phyloP scores from a whole-genome alignment of 2,888 invertebrate genomes.

The Agrypnus murinus region DNA sequence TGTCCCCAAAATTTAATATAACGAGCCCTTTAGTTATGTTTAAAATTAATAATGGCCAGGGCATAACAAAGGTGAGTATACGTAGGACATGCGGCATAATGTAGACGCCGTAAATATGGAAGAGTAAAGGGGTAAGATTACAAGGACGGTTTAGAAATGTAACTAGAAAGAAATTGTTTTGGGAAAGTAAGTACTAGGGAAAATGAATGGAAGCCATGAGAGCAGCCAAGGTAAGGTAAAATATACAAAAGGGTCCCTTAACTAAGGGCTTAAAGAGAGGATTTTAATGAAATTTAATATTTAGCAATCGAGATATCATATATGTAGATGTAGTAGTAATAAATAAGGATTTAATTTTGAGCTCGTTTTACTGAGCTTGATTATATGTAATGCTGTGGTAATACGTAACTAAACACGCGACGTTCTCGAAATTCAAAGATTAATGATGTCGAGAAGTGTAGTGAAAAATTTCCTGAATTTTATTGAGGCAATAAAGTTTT shows the following conservation, averaged over 20 bases:
- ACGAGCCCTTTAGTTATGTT: slow-evolving; percentile 16
- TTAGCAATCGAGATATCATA: no score
- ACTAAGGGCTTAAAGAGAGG: no score
- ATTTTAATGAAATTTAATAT: no score
- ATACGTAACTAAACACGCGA: neutral
- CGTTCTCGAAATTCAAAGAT: slow-evolving; percentile 25
- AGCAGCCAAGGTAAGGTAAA: slow-evolving; percentile 16
- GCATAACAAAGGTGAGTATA: slow-evolving; percentile 12
- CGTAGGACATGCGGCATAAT: slow-evolving; percentile 5
- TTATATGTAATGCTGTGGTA: no score
- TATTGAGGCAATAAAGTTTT: slow-evolving; percentile 28
- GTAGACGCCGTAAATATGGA: slow-evolving; percentile 6
- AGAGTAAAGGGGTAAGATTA: slow-evolving; percentile 19
- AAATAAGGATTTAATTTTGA: no score
- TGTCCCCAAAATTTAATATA: slow-evolving; percentile 7
- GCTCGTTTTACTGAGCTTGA: neutral
- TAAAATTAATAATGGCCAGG: slow-evolving; percentile 8
- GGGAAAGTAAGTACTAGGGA: neutral
- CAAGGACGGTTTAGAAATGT: slow-evolving; percentile 11
- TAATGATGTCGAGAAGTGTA: slow-evolving; percentile 16
- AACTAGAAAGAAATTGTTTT: slow-evolving; percentile 1
- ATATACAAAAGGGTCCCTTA: neutral
- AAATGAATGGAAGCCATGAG: neutral
- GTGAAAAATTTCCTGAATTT: slow-evolving; percentile 23
- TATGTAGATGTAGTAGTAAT: no score